Evolutionary conservation across 2,113 vertebrate species (phyloP), one percentile per base, ranked within the genome.

Genomic region (Nibea coibor): DNA sequence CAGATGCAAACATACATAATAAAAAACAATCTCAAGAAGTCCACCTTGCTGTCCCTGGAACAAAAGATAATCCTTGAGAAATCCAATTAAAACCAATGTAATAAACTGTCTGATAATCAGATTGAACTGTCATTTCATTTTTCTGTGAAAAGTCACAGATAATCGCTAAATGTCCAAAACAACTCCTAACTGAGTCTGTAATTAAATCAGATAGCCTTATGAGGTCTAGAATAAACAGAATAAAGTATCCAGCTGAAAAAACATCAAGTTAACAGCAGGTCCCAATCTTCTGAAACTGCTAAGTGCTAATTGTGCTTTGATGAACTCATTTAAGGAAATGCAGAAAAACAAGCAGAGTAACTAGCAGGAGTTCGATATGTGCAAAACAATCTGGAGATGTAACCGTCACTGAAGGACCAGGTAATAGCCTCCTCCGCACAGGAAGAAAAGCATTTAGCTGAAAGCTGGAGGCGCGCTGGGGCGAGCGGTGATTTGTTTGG

Each of bases 371-470:
- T 31, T 63, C 0, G 10, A 56, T 17, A 39, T 75, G 63, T 3
- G 3, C 51, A 15, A 26, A 43, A 59, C 24, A 56, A 26, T 35
- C 26, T 2, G 16, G 22, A 1, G 3, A 5, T 15, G 64, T 54
- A 5, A 75, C 19, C 48, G 10, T 72, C 80, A 57, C 3, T 31
- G 54, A 66, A 59, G 75, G 65, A 72, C 26, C 63, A 68, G 80
- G 61, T 79, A 79, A 72, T 56, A 66, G 66, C 79, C 59, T 82
- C 75, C 71, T 78, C 74, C 35, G 12, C 71, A 66, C 57, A 53
- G 54, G 47, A 76, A 75, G 47, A 62, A 51, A 76, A 56, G 22
- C 71, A 24, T 75, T 72, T 45, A 63, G 28, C 85, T 64, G 50
- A 67, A 47, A 77, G 81, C 73, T 7, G 31, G 26, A 69, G 71